Percentiles rank a stretch among this genome's conserved stretches.
Evolutionary conservation across 2,113 vertebrate genomes (phyloP).

Genomic region (Gavia stellata): DNA sequence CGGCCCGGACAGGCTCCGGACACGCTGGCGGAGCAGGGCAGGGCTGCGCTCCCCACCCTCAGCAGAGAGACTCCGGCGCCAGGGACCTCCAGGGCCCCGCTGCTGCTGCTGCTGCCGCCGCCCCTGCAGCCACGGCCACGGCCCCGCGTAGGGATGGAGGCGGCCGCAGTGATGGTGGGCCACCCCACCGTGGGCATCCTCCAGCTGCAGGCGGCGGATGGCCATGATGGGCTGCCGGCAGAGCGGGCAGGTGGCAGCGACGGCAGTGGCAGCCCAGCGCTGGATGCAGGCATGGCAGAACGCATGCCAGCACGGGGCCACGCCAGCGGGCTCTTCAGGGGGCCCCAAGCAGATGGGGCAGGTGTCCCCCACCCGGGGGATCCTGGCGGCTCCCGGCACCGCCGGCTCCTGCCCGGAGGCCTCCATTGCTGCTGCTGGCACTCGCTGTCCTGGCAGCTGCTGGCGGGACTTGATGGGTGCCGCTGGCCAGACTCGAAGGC

Average conservation of each 20-base stretch:
- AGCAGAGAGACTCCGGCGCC: neutral
- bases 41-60: neutral
- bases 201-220: no score
- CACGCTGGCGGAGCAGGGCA: fast-evolving
- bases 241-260: neutral
- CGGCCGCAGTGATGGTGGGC: fast-evolving
- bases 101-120: neutral
- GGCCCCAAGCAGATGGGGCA: neutral
- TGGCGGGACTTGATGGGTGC: neutral
- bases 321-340: neutral
- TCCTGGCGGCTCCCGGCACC: fast-evolving
- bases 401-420: neutral
- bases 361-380: fast-evolving
- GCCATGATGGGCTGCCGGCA: neutral
- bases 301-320: neutral
- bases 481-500: neutral
- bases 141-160: no score
- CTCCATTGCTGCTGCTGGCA: neutral
- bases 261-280: neutral
- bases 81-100: neutral
- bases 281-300: neutral
- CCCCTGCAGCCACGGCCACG: fast-evolving
- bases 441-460: neutral
- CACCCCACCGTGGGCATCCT: neutral
- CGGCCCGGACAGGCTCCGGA: neutral